Conservation (phyloP, 2,797 vertebrate species). For the Picus viridis region DNA sequence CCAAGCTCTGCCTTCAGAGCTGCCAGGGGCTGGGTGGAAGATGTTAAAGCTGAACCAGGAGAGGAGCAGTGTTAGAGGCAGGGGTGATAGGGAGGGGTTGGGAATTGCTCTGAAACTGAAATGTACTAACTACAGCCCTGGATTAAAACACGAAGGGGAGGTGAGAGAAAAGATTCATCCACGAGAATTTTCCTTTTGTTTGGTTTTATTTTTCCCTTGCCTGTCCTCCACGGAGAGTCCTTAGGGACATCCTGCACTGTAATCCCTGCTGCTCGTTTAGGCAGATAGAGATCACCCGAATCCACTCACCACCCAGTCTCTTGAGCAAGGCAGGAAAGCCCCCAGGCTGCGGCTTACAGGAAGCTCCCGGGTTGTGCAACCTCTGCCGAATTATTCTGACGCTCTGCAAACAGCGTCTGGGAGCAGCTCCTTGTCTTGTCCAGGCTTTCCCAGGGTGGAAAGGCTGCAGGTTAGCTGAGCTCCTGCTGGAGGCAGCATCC, state of each 20-base stretch:
- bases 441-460: background rate
- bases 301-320: background rate
- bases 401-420: background rate
- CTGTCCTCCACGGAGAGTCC: background rate
- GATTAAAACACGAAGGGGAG: background rate
- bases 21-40: background rate
- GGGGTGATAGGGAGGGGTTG: background rate
- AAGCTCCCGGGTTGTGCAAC: conserved; percentile 28
- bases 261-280: background rate
- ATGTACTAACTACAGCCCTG: background rate
- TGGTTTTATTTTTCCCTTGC: background rate
- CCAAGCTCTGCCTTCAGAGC: background rate
- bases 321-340: conserved; percentile 34
- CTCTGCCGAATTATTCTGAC: background rate
- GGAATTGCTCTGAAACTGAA: background rate
- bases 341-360: conserved; percentile 23
- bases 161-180: background rate
- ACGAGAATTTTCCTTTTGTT: background rate
- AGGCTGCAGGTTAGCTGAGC: background rate
- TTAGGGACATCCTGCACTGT: background rate
- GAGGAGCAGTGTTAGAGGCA: background rate
- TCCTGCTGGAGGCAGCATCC: background rate
- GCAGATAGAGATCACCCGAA: background rate
- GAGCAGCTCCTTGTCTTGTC: background rate
- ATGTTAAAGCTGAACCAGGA: background rate